These are phyloP conservation scores for Epinotia nisella DNA, from an alignment of 2,888 invertebrate genomes.

Conservation along the genomic window DNA sequence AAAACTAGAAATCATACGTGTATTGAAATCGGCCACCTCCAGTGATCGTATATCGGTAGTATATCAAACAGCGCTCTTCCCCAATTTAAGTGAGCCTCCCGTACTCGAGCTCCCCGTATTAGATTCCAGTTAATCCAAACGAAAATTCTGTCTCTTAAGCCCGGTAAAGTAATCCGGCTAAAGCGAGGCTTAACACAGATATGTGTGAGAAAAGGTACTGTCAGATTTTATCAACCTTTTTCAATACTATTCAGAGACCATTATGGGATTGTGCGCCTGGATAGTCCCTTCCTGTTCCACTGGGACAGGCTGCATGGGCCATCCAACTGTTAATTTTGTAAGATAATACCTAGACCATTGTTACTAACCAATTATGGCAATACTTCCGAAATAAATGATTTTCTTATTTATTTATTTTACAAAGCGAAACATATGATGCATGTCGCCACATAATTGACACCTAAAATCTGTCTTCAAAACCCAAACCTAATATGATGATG, in stretches of 20 bases:
- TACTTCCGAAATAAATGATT: too few species aligned
- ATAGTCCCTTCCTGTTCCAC: too few species aligned
- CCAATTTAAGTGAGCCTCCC: conserved; percentile 41
- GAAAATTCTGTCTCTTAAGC: conserved; percentile 37
- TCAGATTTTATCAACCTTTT: not conserved
- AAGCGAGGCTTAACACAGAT: conserved; percentile 14
- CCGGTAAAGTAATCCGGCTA: conserved; percentile 23
- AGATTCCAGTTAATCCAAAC: conserved; percentile 45
- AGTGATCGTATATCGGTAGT: conserved; percentile 6
- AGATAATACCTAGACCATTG: too few species aligned
- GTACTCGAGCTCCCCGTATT: conserved; percentile 39
- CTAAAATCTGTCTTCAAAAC: too few species aligned
- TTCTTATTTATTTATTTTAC: too few species aligned
- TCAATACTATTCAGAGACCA: not conserved
- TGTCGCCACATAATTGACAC: too few species aligned
- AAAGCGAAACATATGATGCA: too few species aligned
- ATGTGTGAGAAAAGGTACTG: conserved; percentile 20
- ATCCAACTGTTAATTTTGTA: too few species aligned
- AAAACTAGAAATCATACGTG: not conserved
- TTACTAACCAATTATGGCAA: too few species aligned
- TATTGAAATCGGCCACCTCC: conserved; percentile 2
- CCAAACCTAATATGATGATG: too few species aligned
- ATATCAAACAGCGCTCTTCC: conserved; percentile 43
- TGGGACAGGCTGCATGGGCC: too few species aligned
- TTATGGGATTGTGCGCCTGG: too few species aligned